Conservation (phyloP, 1,140 invertebrate genomes). For the Plodia interpunctella region DNA sequence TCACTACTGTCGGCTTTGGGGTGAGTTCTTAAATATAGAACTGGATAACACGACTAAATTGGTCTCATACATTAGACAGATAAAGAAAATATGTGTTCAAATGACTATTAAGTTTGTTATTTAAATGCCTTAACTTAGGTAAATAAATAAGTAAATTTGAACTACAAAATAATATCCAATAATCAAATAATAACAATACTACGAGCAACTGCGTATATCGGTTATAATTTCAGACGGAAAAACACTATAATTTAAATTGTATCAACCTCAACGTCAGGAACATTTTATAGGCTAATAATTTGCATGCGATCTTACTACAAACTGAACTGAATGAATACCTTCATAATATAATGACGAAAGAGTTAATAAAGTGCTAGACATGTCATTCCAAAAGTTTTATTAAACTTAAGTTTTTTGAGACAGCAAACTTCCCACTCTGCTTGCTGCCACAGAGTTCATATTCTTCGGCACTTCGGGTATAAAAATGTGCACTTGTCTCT, state of each 20-base stretch:
- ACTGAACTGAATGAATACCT: neutral
- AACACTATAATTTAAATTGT: neutral
- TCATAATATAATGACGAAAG: neutral
- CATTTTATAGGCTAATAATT: neutral
- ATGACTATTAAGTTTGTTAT: too few relatives aligned
- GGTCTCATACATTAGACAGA: too few relatives aligned
- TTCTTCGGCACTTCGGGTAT: constrained; percentile 79
- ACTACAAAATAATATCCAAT: too few relatives aligned
- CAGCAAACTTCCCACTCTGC: constrained; percentile 50
- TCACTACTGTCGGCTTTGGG: constrained; percentile 83
- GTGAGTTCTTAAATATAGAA: constrained; percentile 34
- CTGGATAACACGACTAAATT: too few relatives aligned
- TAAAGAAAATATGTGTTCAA: too few relatives aligned
- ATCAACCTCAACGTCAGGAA: neutral
- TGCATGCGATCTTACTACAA: neutral
- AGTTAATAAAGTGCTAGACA: neutral
- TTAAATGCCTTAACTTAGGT: too few relatives aligned
- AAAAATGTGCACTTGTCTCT: constrained; percentile 82
- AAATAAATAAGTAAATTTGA: too few relatives aligned
- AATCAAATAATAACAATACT: too few relatives aligned
- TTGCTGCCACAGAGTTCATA: constrained; percentile 30
- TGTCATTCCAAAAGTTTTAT: constrained; percentile 14
- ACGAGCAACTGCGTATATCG: too few relatives aligned
- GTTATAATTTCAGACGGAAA: neutral
- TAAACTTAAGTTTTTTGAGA: constrained; percentile 40